phyloP scores from a whole-genome alignment of 2,888 invertebrate genomes.

The Bedellia somnulentella region DNA sequence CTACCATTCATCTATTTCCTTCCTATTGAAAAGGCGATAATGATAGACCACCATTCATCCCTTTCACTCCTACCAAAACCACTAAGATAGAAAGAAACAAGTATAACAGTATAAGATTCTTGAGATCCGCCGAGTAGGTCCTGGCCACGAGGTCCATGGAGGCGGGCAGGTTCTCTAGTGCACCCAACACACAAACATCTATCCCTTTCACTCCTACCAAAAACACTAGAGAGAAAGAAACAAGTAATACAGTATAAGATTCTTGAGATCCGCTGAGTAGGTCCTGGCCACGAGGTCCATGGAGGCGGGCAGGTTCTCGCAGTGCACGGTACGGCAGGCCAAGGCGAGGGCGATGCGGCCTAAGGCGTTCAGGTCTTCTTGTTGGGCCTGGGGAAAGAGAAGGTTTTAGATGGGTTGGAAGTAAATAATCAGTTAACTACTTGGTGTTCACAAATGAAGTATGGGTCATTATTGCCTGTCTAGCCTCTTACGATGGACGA shows the following conservation, averaged over 20 bases:
- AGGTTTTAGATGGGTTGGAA: background rate
- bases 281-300: constrained; percentile 87
- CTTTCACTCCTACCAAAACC: no score
- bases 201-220: no score
- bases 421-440: no score
- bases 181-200: no score
- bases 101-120: constrained; percentile 86
- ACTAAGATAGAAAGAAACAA: constrained; percentile 4
- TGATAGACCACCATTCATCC: no score
- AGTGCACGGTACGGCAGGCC: constrained; percentile 90
- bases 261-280: constrained; percentile 92
- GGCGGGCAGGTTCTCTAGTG: constrained; percentile 87
- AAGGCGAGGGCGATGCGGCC: constrained; percentile 90
- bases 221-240: constrained; percentile 4
- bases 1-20: no score
- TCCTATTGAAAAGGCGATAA: no score
- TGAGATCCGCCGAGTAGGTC: constrained; percentile 90
- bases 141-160: constrained; percentile 88
- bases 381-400: constrained; percentile 51
- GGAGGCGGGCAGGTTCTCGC: constrained; percentile 86
- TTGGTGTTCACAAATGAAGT: no score
- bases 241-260: constrained; percentile 77
- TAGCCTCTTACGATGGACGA: no score
- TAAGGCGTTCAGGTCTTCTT: constrained; percentile 89
- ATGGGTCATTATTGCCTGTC: no score